phyloP scores from a whole-genome alignment of 2,888 invertebrate genomes.

The Dasypolia templi region DNA sequence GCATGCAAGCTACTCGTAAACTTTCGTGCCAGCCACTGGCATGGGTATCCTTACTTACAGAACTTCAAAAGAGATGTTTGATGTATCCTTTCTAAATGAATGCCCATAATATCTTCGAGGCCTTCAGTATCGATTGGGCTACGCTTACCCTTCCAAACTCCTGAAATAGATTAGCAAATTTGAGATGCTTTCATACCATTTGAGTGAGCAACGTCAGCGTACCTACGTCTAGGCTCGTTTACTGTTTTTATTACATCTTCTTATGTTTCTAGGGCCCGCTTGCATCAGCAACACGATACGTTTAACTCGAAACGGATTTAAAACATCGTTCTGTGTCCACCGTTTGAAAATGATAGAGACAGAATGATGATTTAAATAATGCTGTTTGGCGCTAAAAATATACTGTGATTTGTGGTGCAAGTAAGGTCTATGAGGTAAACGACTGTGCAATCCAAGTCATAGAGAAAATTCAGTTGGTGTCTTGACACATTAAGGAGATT shows the following conservation, averaged over 20 bases:
- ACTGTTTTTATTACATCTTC: neutral
- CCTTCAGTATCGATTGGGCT: conserved; percentile 41
- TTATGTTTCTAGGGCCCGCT: neutral
- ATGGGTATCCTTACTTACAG: neutral
- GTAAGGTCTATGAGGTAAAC: neutral
- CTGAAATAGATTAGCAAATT: conserved; percentile 57
- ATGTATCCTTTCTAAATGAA: conserved; percentile 33
- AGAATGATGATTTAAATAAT: neutral
- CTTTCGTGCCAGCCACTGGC: neutral
- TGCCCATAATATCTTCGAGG: conserved; percentile 42
- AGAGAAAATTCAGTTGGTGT: neutral
- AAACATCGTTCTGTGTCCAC: neutral
- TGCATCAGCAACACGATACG: neutral
- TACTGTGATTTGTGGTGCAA: too few relatives aligned
- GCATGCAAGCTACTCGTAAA: neutral
- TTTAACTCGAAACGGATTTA: neutral
- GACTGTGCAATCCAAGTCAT: neutral
- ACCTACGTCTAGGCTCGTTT: conserved; percentile 21
- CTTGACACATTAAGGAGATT: neutral
- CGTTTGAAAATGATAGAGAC: neutral
- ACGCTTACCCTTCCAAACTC: conserved; percentile 40
- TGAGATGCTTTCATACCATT: conserved; percentile 39
- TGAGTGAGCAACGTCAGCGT: conserved; percentile 35
- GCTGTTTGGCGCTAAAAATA: neutral
- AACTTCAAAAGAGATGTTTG: conserved; percentile 35